A percentile compares a stretch with the other conserved stretches of the same genome.
These are phyloP conservation scores for Phoxinus phoxinus DNA, from an alignment of 2,113 vertebrate genomes.

Conservation along the genomic window DNA sequence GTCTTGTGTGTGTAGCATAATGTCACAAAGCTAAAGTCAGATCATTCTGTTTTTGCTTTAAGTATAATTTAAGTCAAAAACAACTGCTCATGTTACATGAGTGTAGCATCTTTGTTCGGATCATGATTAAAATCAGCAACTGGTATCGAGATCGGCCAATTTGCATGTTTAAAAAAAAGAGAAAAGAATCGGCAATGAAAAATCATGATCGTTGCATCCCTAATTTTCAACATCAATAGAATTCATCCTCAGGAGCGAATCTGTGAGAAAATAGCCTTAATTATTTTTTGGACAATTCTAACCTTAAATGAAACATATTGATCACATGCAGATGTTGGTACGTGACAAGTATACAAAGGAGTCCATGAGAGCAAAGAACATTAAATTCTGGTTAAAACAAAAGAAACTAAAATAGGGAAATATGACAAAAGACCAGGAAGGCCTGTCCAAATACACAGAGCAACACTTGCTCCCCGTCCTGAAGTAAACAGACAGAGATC, in stretches of 20 bases:
- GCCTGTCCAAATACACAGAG: slow-evolving; percentile 46
- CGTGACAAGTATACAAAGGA: background rate
- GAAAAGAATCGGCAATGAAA: no score
- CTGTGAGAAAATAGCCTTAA: background rate
- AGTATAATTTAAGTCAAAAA: no score
- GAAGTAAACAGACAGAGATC: slow-evolving; percentile 27
- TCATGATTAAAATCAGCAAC: no score
- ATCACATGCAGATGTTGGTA: background rate
- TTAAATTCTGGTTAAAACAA: slow-evolving; percentile 29
- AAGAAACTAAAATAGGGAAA: slow-evolving; percentile 37
- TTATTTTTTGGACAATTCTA: background rate
- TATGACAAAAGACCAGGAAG: slow-evolving; percentile 46
- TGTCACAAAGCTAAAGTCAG: no score
- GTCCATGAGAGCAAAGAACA: slow-evolving; percentile 10
- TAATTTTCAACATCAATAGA: background rate
- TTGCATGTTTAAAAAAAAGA: no score
- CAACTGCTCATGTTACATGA: no score
- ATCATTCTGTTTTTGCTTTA: no score
- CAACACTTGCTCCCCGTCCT: slow-evolving; percentile 6
- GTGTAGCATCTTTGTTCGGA: no score
- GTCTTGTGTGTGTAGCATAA: no score
- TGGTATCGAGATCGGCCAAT: no score
- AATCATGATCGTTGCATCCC: no score
- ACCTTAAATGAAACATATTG: background rate
- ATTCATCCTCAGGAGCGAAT: background rate